Percentiles rank a stretch among this genome's conserved stretches.
Evolutionary conservation across 1,140 invertebrate species (phyloP).

Genomic region (Pemphigus obesinymphae): DNA sequence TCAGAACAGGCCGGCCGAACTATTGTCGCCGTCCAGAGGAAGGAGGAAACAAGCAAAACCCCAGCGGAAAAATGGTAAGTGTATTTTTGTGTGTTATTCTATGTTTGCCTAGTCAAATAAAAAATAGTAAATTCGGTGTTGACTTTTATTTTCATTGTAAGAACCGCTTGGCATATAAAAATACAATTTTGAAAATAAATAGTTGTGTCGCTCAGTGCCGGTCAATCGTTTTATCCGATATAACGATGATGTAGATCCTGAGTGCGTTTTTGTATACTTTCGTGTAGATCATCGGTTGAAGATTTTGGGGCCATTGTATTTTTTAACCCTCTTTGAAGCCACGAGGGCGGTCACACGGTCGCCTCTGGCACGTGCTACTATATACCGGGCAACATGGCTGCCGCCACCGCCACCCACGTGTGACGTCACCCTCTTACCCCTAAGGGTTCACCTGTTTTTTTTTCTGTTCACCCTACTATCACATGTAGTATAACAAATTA

Average conservation of each 20-base stretch:
- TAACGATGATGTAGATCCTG: background rate
- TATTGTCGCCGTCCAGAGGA: slow-evolving; percentile 44
- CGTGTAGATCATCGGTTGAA: background rate
- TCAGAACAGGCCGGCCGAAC: slow-evolving; percentile 11
- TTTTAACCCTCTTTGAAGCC: slow-evolving; percentile 37
- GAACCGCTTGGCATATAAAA: too few relatives aligned
- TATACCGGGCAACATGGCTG: slow-evolving; percentile 38
- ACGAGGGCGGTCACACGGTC: slow-evolving; percentile 38
- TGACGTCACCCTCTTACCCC: slow-evolving; percentile 42
- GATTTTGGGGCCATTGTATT: slow-evolving; percentile 38
- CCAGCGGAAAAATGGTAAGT: slow-evolving; percentile 46
- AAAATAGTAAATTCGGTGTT: too few relatives aligned
- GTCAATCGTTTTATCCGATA: too few relatives aligned
- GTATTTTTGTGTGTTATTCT: background rate
- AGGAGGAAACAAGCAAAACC: slow-evolving; percentile 46
- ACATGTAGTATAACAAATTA: background rate
- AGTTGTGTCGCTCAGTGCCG: too few relatives aligned
- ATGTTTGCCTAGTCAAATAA: background rate
- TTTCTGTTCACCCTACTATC: slow-evolving; percentile 31
- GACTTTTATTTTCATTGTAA: too few relatives aligned
- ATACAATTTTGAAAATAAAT: too few relatives aligned
- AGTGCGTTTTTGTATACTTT: background rate
- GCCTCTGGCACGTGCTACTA: slow-evolving; percentile 36
- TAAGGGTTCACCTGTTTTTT: slow-evolving; percentile 41
- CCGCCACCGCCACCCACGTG: slow-evolving; percentile 31